Evolutionary conservation across 2,113 vertebrate species (phyloP).

Genomic region (Semicossyphus pulcher): DNA sequence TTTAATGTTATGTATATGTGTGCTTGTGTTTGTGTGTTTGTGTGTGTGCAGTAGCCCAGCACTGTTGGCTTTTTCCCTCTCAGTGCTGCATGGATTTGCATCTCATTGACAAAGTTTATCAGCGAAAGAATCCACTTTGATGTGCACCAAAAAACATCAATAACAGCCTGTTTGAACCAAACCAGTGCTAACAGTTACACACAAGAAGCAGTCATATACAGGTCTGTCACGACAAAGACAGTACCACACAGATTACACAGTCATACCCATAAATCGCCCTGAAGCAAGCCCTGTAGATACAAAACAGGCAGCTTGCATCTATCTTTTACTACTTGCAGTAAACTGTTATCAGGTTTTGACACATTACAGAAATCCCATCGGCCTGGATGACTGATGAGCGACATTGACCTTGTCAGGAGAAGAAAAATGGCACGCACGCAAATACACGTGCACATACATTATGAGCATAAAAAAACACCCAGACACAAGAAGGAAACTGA

Average conservation of each 20-base stretch:
- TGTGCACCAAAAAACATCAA: constrained; percentile 39
- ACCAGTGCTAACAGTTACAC: background rate
- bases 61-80: constrained; percentile 43
- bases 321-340: constrained; percentile 26
- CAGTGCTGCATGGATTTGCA: constrained; percentile 75
- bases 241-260: background rate
- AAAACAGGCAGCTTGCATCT: constrained; percentile 31
- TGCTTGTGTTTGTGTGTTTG: constrained; percentile 3
- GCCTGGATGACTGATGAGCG: constrained; percentile 43
- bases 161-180: constrained; percentile 15
- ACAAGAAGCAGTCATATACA: background rate
- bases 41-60: background rate
- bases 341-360: constrained; percentile 39
- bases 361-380: constrained; percentile 45
- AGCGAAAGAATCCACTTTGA: constrained; percentile 35
- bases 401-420: constrained; percentile 54
- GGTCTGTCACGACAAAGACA: background rate
- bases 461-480: constrained; percentile 2
- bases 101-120: constrained; percentile 74
- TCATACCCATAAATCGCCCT: background rate
- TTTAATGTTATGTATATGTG: constrained; percentile 29
- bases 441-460: background rate
- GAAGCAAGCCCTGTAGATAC: constrained; percentile 33
- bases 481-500: background rate
- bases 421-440: constrained; percentile 3